Evolutionary conservation across 2,888 invertebrate species (phyloP), one percentile per base, ranked within the genome.

Genomic region (Hypolimnas misippus): DNA sequence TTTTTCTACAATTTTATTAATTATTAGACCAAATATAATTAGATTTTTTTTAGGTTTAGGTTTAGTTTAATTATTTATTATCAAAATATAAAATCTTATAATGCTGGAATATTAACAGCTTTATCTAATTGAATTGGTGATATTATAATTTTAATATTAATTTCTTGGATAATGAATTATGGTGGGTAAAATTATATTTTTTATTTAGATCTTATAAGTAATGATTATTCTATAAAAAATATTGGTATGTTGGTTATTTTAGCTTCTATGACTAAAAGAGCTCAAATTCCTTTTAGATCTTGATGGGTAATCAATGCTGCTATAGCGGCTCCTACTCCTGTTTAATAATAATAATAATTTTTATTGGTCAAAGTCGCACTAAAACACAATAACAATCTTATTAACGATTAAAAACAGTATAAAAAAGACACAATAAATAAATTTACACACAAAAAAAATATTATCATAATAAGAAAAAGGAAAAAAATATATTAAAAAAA

Each of bases 281-380:
- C 96, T 78, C 96, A 96, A 84, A 94, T 96, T 92, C 96, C 96
- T 51, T 96, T 96, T 94, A 95, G 95, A 66, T 93, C 95, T 50
- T 96, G 96, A 74, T 83, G n/a, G n/a, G n/a, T n/a, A n/a, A n/a
- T 96, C 53, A 96, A 96, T 0, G 94, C 94, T 0, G 96, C 96
- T 46, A 96, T 96, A 84, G 95, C 95, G 0, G 96, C 96, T 50
- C 96, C 96, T 35, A 96, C 96, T 0, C 96, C 96, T 33, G 73
- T 70, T 59, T 70, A n/a, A n/a, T n/a, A n/a, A n/a, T n/a, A n/a
- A n/a, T n/a, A n/a, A n/a, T n/a, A n/a, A n/a, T n/a, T n/a, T n/a
- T n/a, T n/a, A n/a, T n/a, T n/a, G n/a, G n/a, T n/a, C n/a, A n/a
- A n/a, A n/a, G n/a, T n/a, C n/a, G n/a, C n/a, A n/a, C n/a, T n/a